phyloP scores from a whole-genome alignment of 2,888 invertebrate genomes.

The Hirtodrosophila alboralis region DNA sequence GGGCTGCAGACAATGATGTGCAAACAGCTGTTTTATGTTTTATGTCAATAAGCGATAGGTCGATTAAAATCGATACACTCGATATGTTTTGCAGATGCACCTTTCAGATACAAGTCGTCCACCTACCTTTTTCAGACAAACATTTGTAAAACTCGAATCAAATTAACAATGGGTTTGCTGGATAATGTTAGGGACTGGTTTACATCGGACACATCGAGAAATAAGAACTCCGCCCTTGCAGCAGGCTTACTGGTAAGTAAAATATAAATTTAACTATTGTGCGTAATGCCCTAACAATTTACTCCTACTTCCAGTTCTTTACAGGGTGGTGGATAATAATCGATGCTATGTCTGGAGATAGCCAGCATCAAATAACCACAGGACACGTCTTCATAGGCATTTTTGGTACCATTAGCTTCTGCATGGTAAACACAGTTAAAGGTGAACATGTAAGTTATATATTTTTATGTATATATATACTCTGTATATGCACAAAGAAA shows the following conservation, averaged over 20 bases:
- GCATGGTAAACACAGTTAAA: slow-evolving; percentile 98
- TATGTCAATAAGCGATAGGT: neutral
- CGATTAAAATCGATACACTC: neutral
- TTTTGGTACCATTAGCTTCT: slow-evolving; percentile 95
- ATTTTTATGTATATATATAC: too few species aligned
- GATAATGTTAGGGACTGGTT: slow-evolving; percentile 92
- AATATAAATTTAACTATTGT: slow-evolving; percentile 34
- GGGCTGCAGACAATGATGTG: neutral
- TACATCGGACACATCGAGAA: slow-evolving; percentile 94
- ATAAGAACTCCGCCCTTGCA: slow-evolving; percentile 92
- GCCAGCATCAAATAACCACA: slow-evolving; percentile 87
- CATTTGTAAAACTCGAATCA: slow-evolving; percentile 20
- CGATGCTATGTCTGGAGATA: slow-evolving; percentile 94
- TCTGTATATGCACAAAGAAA: slow-evolving; percentile 34
- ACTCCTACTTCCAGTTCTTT: slow-evolving; percentile 89
- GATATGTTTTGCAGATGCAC: slow-evolving; percentile 19
- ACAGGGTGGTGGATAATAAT: slow-evolving; percentile 99
- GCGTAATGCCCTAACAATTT: slow-evolving; percentile 16
- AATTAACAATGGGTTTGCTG: slow-evolving; percentile 86
- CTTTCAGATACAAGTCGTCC: slow-evolving; percentile 13
- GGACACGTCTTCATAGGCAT: slow-evolving; percentile 96
- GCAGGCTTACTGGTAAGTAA: slow-evolving; percentile 93
- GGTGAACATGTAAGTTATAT: slow-evolving; percentile 90
- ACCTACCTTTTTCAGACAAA: slow-evolving; percentile 27
- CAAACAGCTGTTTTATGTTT: slow-evolving; percentile 14